Conservation (phyloP, 2,113 vertebrate genomes). For the Campylorhamphus procurvoides region DNA sequence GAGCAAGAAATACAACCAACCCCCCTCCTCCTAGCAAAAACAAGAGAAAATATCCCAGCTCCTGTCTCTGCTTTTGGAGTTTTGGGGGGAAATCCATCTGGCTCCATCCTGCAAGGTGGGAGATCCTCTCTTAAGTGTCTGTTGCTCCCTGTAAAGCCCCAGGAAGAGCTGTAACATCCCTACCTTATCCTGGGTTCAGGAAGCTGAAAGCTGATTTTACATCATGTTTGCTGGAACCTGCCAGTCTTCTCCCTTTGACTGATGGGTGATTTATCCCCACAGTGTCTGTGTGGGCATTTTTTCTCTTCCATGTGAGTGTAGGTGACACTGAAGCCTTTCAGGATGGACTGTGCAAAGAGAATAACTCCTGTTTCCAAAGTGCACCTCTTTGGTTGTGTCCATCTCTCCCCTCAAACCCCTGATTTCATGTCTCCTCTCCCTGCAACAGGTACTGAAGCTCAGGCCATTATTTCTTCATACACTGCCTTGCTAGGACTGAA, state of each 20-base stretch:
- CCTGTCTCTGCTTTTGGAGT: background rate
- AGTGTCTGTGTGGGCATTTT: background rate
- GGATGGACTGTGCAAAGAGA: background rate
- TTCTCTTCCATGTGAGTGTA: background rate
- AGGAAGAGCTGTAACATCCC: background rate
- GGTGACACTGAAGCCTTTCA: background rate
- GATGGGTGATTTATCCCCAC: background rate
- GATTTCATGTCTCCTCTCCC: background rate
- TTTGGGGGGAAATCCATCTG: background rate
- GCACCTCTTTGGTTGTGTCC: background rate
- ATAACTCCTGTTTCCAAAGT: background rate
- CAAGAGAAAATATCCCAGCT: rapidly evolving
- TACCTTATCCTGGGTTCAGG: background rate
- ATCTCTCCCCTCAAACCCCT: background rate
- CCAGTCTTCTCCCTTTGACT: background rate
- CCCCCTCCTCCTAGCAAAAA: no score
- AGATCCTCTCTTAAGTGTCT: background rate
- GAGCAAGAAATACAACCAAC: background rate
- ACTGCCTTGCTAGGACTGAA: background rate
- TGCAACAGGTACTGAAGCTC: background rate
- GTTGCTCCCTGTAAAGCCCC: background rate
- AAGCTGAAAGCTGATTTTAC: background rate
- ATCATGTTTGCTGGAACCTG: background rate
- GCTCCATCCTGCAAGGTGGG: background rate
- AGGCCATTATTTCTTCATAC: background rate